phyloP scores from a whole-genome alignment of 2,888 invertebrate genomes.

The Cephus pygmeus region DNA sequence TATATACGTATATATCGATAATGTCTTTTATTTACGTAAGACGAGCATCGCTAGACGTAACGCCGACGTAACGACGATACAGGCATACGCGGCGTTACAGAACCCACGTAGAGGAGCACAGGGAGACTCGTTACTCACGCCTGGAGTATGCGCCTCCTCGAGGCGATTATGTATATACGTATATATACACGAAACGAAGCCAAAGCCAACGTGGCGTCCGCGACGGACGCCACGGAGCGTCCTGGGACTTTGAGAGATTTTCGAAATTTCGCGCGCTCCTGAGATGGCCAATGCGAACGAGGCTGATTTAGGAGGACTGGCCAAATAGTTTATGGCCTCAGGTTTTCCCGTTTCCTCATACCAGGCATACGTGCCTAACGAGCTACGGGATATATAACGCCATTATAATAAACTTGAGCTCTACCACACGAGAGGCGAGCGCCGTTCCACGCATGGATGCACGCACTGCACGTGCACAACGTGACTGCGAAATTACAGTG shows the following conservation, averaged over 20 bases:
- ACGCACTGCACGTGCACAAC: conserved; percentile 16
- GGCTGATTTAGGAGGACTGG: neutral
- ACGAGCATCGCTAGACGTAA: too few relatives aligned
- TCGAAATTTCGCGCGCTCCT: neutral
- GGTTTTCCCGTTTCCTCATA: conserved; percentile 33
- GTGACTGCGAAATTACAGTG: conserved; percentile 11
- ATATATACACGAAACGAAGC: neutral
- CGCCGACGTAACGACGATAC: too few relatives aligned
- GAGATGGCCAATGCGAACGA: neutral
- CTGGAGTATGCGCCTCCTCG: too few relatives aligned
- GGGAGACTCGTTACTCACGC: too few relatives aligned
- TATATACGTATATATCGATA: too few relatives aligned
- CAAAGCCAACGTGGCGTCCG: neutral
- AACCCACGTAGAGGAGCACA: too few relatives aligned
- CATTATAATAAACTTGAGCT: conserved; percentile 38
- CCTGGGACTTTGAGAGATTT: neutral
- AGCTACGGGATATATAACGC: conserved; percentile 34
- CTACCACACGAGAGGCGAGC: conserved; percentile 17
- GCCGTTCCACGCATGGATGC: conserved; percentile 21
- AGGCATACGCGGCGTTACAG: too few relatives aligned
- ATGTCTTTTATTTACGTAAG: too few relatives aligned
- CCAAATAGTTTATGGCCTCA: conserved; percentile 20
- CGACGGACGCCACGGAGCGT: neutral
- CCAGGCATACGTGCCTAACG: conserved; percentile 36
- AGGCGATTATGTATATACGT: neutral